Conservation (phyloP, 2,797 vertebrate species). For the Brachyrhaphis roseni region DNA sequence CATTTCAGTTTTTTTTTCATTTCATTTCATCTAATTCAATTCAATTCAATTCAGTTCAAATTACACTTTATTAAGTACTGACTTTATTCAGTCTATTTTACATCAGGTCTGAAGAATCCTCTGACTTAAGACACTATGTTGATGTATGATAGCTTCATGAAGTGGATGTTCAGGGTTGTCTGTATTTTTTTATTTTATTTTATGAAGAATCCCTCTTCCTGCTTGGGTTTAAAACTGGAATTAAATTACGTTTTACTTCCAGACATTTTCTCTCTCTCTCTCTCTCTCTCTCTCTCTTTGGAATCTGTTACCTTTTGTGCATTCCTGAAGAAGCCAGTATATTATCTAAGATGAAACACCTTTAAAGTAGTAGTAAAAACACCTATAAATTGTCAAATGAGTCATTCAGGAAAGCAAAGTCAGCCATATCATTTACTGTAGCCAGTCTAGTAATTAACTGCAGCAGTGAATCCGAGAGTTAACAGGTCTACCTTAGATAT, state of each 20-base stretch:
- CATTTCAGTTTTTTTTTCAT: too few relatives aligned
- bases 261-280: background rate
- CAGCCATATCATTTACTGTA: slow-evolving; percentile 43
- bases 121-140: too few relatives aligned
- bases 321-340: slow-evolving; percentile 3
- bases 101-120: too few relatives aligned
- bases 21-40: too few relatives aligned
- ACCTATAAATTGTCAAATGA: slow-evolving; percentile 30
- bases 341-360: slow-evolving; percentile 4
- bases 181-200: background rate
- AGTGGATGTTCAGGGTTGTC: too few relatives aligned
- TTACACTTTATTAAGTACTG: too few relatives aligned
- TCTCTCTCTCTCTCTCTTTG: background rate
- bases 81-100: too few relatives aligned
- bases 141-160: too few relatives aligned
- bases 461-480: slow-evolving; percentile 18
- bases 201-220: background rate
- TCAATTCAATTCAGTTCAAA: too few relatives aligned
- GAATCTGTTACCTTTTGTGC: slow-evolving; percentile 1
- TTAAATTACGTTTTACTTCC: background rate
- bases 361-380: slow-evolving; percentile 8
- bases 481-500: slow-evolving; percentile 19
- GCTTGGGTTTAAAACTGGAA: slow-evolving; percentile 1
- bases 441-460: slow-evolving; percentile 43
- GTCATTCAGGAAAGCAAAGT: slow-evolving; percentile 7